phyloP scores from a whole-genome alignment of 2,888 invertebrate species.

The Agapostemon virescens region DNA sequence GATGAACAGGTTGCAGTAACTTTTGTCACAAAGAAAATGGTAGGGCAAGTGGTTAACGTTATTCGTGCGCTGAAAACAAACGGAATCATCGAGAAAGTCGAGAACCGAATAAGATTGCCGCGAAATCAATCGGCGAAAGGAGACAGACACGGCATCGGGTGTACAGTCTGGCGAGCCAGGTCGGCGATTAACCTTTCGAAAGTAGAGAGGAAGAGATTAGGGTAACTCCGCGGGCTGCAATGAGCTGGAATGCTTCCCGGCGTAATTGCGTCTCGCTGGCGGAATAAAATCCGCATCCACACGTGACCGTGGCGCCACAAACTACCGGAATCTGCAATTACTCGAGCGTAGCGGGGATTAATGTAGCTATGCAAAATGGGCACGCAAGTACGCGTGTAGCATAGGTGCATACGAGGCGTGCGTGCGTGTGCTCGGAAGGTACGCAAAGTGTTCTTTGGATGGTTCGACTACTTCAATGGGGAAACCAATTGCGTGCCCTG shows the following conservation, averaged over 20 bases:
- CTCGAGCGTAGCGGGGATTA: conserved; percentile 26
- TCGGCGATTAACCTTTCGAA: neutral
- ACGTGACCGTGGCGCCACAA: conserved; percentile 30
- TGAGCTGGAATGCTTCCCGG: conserved; percentile 1
- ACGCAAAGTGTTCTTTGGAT: conserved; percentile 15
- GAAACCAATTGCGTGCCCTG: conserved; percentile 29
- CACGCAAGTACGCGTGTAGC: conserved; percentile 15
- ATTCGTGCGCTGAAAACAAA: too few relatives aligned
- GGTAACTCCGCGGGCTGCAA: neutral
- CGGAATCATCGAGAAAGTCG: too few relatives aligned
- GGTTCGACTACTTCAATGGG: conserved; percentile 20
- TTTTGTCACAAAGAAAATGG: too few relatives aligned
- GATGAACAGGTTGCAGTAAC: too few relatives aligned
- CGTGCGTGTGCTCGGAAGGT: conserved; percentile 10
- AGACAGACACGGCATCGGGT: neutral
- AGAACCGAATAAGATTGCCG: neutral
- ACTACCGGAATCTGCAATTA: conserved; percentile 28
- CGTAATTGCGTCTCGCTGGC: conserved; percentile 23
- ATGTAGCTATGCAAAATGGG: conserved; percentile 30
- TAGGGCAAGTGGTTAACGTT: too few relatives aligned
- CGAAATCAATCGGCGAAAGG: neutral
- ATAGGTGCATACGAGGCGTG: neutral
- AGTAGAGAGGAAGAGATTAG: neutral
- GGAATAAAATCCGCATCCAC: conserved; percentile 19
- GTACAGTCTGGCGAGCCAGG: neutral